A percentile compares a stretch with the other conserved stretches of the same genome.
Evolutionary conservation across 2,113 vertebrate species (phyloP).

Genomic region (Chloroceryle aenea): DNA sequence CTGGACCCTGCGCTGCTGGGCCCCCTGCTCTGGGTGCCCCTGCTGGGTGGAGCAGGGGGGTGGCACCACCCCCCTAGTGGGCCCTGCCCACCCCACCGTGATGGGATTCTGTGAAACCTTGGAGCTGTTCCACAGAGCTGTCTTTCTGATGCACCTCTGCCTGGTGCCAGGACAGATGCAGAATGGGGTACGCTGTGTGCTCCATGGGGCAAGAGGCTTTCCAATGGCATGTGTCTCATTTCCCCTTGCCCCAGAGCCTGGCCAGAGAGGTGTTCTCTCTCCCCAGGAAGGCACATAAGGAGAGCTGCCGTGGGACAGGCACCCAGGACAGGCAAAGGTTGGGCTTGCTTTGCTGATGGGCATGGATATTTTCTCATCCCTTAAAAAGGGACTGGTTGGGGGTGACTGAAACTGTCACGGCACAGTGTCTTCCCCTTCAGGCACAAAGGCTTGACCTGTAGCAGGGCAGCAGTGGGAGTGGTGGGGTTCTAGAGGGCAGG

Average conservation of each 20-base stretch:
- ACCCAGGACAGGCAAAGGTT: too few species aligned
- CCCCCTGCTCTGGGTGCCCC: too few species aligned
- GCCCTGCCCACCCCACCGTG: too few species aligned
- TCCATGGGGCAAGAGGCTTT: background rate
- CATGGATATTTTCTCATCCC: background rate
- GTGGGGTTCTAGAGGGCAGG: too few species aligned
- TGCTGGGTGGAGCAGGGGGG: too few species aligned
- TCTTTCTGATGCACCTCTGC: rapidly evolving
- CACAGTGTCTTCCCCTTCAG: rapidly evolving
- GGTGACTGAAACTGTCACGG: background rate
- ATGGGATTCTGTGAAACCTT: background rate
- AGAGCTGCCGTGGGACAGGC: background rate
- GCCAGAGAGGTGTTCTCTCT: background rate
- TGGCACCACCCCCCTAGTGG: too few species aligned
- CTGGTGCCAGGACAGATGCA: background rate
- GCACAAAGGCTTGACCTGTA: background rate
- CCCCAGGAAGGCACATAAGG: background rate
- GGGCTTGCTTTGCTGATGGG: background rate
- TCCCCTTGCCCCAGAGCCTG: background rate
- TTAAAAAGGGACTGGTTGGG: background rate
- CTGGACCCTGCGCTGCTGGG: too few species aligned
- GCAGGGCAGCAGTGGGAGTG: background rate
- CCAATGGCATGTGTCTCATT: rapidly evolving
- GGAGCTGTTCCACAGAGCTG: background rate
- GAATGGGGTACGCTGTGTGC: background rate